Evolutionary conservation across 2,113 vertebrate genomes (phyloP).

Genomic region (Archilochus colubris): DNA sequence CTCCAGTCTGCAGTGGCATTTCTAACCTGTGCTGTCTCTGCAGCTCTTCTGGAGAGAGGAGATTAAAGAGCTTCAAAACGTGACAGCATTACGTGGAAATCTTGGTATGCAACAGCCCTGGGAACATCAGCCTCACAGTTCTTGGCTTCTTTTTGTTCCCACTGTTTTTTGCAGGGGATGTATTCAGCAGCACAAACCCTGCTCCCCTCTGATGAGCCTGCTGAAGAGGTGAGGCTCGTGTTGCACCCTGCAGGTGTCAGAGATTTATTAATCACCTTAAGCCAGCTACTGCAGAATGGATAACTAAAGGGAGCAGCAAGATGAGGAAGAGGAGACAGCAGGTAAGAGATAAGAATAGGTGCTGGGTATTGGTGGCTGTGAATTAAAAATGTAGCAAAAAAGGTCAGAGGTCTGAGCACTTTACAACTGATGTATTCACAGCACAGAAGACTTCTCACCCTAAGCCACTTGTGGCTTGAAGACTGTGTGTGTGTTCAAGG

Average conservation of each 20-base stretch:
- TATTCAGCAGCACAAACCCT: neutral
- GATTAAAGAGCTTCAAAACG: neutral
- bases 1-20: neutral
- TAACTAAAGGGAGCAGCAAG: neutral
- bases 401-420: fast-evolving
- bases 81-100: neutral
- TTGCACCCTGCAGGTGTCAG: neutral
- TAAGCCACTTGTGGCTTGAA: neutral
- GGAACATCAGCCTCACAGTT: neutral
- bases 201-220: neutral
- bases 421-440: neutral
- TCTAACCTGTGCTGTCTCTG: neutral
- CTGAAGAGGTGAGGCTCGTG: neutral
- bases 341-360: neutral
- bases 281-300: neutral
- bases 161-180: neutral
- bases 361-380: neutral
- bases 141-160: neutral
- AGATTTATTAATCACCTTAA: neutral
- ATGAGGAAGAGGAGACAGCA: neutral
- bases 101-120: neutral
- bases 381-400: neutral
- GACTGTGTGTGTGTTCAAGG: neutral
- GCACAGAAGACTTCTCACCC: neutral
- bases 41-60: neutral